Conservation (phyloP, 2,113 vertebrate genomes). For the Pseudolaguvia tuberculata region DNA sequence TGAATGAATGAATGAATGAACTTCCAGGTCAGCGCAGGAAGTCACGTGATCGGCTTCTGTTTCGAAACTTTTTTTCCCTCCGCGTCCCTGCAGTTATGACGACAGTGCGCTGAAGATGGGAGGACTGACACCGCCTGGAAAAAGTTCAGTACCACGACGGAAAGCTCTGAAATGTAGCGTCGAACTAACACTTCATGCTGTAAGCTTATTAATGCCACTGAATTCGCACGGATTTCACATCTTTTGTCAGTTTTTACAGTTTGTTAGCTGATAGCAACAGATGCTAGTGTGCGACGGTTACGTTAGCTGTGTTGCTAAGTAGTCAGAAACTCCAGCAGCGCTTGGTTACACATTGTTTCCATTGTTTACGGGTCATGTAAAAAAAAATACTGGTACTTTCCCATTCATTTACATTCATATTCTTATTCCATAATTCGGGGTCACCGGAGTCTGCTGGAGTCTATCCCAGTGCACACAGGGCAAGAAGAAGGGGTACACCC, state of each 20-base stretch:
- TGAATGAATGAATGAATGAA: too few species aligned
- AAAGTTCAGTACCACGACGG: slow-evolving; percentile 12
- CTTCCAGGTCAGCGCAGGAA: too few species aligned
- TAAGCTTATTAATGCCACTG: slow-evolving; percentile 53
- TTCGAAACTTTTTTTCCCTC: background rate
- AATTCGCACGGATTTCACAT: background rate
- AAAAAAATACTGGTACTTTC: background rate
- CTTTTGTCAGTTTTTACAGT: background rate
- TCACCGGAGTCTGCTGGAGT: too few species aligned
- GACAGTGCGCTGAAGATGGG: slow-evolving; percentile 56
- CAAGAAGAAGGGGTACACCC: too few species aligned
- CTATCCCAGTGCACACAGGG: too few species aligned
- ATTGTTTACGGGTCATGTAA: background rate
- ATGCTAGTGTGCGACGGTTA: background rate
- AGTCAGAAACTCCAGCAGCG: background rate
- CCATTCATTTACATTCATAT: too few species aligned
- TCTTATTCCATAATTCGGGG: too few species aligned
- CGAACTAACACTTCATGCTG: slow-evolving; percentile 58
- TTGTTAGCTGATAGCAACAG: slow-evolving; percentile 6
- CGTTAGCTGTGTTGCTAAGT: slow-evolving; percentile 15
- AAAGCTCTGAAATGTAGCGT: slow-evolving; percentile 67
- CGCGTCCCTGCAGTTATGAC: slow-evolving; percentile 56
- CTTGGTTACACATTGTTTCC: background rate
- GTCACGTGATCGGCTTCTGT: slow-evolving; percentile 55
- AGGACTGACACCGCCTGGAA: slow-evolving; percentile 48